Conservation (phyloP, 37 sponge, comb jelly and placozoan genomes). For the Aphrocallistes beatrix region DNA sequence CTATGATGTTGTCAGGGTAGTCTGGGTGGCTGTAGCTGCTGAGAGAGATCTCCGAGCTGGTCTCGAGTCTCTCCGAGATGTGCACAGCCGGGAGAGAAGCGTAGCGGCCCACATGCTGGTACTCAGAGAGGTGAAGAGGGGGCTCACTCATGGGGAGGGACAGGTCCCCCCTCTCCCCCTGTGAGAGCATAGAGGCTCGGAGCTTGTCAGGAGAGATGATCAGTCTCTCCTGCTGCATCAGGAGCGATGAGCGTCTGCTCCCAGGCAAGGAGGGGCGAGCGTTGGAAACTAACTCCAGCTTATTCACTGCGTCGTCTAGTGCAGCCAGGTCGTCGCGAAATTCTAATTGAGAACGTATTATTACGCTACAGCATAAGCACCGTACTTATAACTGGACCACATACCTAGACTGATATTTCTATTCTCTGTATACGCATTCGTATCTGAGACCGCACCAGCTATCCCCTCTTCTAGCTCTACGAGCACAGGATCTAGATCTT, state of each 20-base stretch:
- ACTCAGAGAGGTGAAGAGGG: background rate
- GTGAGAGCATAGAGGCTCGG: background rate
- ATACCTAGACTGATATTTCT: too few relatives aligned
- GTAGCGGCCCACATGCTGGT: background rate
- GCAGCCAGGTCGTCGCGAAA: background rate
- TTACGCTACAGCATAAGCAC: too few relatives aligned
- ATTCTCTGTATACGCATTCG: background rate
- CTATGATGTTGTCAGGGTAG: background rate
- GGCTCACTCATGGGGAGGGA: background rate
- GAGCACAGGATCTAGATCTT: background rate
- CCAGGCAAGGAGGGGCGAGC: background rate
- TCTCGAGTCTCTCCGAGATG: background rate
- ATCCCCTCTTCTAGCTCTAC: background rate
- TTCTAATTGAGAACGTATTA: background rate
- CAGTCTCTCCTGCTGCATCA: background rate
- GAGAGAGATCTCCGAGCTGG: slow-evolving; percentile 2
- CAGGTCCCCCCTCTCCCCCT: background rate
- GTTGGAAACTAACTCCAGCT: background rate
- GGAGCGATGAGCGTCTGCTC: background rate
- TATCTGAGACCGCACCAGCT: too few relatives aligned
- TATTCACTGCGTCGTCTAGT: background rate
- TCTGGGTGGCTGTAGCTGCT: background rate
- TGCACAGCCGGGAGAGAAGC: background rate
- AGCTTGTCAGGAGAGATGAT: background rate
- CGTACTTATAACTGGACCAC: too few relatives aligned